Conservation (phyloP, 2,797 vertebrate genomes). For the Lacerta viridis region DNA sequence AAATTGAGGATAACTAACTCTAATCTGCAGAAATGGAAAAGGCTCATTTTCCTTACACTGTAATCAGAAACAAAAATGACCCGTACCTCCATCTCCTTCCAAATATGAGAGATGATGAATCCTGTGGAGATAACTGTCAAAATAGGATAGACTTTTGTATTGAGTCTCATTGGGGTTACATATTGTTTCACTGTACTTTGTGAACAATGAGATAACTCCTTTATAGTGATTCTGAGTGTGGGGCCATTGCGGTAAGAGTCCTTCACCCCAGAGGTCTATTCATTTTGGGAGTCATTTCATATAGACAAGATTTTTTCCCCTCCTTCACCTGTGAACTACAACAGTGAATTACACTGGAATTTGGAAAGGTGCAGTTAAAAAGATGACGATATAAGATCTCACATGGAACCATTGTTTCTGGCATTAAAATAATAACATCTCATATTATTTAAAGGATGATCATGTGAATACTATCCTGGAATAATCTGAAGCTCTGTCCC, state of each 20-base stretch:
- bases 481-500: not conserved
- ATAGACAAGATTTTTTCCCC: not conserved
- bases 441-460: not conserved
- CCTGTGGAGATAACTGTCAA: conserved; percentile 29
- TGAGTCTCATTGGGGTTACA: conserved; percentile 14
- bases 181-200: conserved; percentile 12
- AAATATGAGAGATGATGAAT: conserved; percentile 19
- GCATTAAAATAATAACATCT: not conserved
- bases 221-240: conserved; percentile 16
- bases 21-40: conserved; percentile 36
- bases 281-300: not conserved
- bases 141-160: conserved; percentile 20
- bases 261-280: not conserved
- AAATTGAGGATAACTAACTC: conserved; percentile 20
- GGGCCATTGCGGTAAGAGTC: not conserved
- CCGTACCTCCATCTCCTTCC: conserved; percentile 12
- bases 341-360: not conserved
- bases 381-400: not conserved
- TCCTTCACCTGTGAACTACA: not conserved
- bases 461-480: not conserved
- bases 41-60: conserved; percentile 24
- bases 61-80: conserved; percentile 23
- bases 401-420: not conserved
- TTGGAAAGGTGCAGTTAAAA: not conserved
- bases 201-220: conserved; percentile 2